Percentiles rank a stretch among this genome's conserved stretches.
Conservation (phyloP, 2,888 invertebrate genomes). For the Phortica magna region DNA sequence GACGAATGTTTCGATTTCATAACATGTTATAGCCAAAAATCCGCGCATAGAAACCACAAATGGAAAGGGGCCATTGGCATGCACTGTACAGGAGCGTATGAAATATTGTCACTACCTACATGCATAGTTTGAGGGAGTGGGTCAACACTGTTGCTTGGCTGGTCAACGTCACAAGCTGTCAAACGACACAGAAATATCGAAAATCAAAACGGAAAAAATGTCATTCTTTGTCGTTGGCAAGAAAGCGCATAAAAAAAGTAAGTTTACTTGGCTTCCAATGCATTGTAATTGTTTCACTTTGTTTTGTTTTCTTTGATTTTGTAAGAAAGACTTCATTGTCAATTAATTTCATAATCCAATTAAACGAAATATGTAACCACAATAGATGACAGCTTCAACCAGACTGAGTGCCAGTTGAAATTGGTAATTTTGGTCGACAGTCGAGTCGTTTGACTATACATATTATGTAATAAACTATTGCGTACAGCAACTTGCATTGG, state of each 20-base stretch:
- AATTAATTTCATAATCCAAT: constrained; percentile 68
- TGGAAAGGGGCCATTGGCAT: background rate
- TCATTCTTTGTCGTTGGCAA: constrained; percentile 35
- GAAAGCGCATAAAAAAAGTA: constrained; percentile 56
- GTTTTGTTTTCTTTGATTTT: constrained; percentile 23
- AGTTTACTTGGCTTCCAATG: constrained; percentile 45
- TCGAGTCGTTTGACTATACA: background rate
- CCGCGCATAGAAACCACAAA: background rate
- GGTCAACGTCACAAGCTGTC: constrained; percentile 18
- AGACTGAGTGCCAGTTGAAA: constrained; percentile 46
- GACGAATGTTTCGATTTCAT: constrained; percentile 5
- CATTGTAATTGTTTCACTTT: constrained; percentile 36
- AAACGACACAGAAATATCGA: background rate
- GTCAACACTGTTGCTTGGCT: background rate
- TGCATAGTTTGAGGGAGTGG: constrained; percentile 14
- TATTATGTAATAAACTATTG: background rate
- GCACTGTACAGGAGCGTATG: background rate
- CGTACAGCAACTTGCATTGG: background rate
- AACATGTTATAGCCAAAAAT: background rate
- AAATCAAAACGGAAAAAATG: background rate
- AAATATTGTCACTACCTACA: background rate
- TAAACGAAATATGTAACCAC: constrained; percentile 45
- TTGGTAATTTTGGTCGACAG: background rate
- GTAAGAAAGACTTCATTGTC: constrained; percentile 24
- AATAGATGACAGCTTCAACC: constrained; percentile 70